These are phyloP conservation scores for Ostrea denselamellosa DNA, from an alignment of 1,140 invertebrate species.

Conservation along the genomic window DNA sequence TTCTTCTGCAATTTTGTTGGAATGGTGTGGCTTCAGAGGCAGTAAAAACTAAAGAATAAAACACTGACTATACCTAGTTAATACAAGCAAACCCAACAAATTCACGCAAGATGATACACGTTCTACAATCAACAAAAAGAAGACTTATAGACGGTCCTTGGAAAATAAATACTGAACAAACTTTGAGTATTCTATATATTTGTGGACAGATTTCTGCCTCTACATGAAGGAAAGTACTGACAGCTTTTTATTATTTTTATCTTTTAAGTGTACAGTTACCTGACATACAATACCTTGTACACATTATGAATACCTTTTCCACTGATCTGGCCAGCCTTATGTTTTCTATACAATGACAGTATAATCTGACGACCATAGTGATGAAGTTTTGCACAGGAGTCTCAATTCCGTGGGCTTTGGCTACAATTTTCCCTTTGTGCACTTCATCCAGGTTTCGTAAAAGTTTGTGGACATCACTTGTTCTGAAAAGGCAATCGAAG, in stretches of 20 bases:
- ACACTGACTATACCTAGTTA: too few relatives aligned
- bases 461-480: slow-evolving; percentile 49
- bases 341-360: slow-evolving; percentile 57
- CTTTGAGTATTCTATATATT: too few relatives aligned
- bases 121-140: background rate
- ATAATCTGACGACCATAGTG: slow-evolving; percentile 50
- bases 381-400: slow-evolving; percentile 36
- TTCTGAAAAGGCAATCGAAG: slow-evolving; percentile 12
- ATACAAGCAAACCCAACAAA: too few relatives aligned
- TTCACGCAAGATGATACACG: background rate
- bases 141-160: slow-evolving; percentile 1
- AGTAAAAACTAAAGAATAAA: slow-evolving; percentile 19
- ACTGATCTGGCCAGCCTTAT: slow-evolving; percentile 62
- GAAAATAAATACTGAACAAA: background rate
- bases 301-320: slow-evolving; percentile 58
- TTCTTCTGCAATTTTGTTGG: slow-evolving; percentile 11
- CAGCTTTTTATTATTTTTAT: too few relatives aligned
- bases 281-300: background rate
- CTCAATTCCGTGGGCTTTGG: background rate
- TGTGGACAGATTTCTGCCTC: too few relatives aligned
- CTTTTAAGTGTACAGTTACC: too few relatives aligned
- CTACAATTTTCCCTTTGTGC: slow-evolving; percentile 17
- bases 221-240: too few relatives aligned
- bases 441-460: slow-evolving; percentile 52
- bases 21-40: background rate